Conservation (phyloP, 1,140 invertebrate genomes). For the Rhopalosiphum padi region DNA sequence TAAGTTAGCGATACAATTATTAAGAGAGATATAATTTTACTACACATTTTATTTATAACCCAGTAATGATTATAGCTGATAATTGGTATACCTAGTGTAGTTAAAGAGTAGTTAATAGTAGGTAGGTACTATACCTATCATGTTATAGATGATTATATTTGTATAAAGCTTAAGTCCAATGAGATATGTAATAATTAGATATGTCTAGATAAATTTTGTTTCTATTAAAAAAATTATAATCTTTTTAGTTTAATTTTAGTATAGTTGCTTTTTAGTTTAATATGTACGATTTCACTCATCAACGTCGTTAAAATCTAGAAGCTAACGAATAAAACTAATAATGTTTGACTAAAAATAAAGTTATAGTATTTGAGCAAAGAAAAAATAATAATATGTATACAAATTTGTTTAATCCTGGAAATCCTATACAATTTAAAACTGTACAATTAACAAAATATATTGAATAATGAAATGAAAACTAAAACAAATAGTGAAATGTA, state of each 20-base stretch:
- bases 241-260: not conserved
- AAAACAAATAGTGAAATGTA: constrained; percentile 11
- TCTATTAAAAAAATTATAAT: not conserved
- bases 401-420: not conserved
- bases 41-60: not conserved
- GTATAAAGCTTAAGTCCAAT: not conserved
- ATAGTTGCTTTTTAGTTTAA: not conserved
- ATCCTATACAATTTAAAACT: not conserved
- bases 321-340: not conserved
- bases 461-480: not conserved
- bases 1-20: constrained; percentile 19
- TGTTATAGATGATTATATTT: not conserved
- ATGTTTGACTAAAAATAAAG: not conserved
- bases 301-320: not conserved
- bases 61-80: not conserved
- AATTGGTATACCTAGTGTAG: not conserved
- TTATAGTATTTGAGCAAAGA: not conserved
- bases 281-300: not conserved
- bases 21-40: not conserved
- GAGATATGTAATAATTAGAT: not conserved
- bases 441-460: not conserved
- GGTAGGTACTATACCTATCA: too few relatives aligned
- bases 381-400: not conserved
- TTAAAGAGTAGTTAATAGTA: not conserved
- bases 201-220: not conserved